Evolutionary conservation across 2,113 vertebrate genomes (phyloP).

Genomic region (Hyperoodon ampullatus): DNA sequence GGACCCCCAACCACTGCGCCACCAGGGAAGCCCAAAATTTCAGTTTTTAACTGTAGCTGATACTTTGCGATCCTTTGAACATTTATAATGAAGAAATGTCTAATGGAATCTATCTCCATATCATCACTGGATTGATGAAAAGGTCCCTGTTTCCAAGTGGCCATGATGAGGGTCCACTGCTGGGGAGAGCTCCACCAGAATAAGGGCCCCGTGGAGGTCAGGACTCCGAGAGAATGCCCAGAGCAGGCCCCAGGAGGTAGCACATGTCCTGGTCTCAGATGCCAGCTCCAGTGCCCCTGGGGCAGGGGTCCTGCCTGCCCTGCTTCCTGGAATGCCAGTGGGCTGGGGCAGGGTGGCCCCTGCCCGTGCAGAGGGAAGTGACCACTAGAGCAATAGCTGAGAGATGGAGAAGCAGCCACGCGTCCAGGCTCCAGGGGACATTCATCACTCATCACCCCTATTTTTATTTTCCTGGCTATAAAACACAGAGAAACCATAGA

Average conservation of each 20-base stretch:
- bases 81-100: fast-evolving
- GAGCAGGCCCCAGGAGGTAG: not conserved
- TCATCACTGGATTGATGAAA: not conserved
- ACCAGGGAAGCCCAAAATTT: not conserved
- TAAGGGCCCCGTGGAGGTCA: not conserved
- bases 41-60: not conserved
- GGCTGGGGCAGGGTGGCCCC: not conserved
- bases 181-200: no score
- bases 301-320: not conserved
- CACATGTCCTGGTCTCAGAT: fast-evolving
- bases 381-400: not conserved
- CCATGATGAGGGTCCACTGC: fast-evolving
- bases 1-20: no score
- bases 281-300: not conserved
- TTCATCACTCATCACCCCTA: fast-evolving
- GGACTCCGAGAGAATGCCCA: fast-evolving
- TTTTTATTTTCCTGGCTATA: not conserved
- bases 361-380: fast-evolving
- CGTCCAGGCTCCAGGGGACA: fast-evolving
- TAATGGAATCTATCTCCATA: fast-evolving
- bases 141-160: not conserved
- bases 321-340: not conserved
- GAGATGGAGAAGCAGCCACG: not conserved
- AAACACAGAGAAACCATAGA: not conserved
- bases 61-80: not conserved